These are phyloP conservation scores for Axis porcinus DNA, from an alignment of 2,113 vertebrate genomes.

Conservation along the genomic window DNA sequence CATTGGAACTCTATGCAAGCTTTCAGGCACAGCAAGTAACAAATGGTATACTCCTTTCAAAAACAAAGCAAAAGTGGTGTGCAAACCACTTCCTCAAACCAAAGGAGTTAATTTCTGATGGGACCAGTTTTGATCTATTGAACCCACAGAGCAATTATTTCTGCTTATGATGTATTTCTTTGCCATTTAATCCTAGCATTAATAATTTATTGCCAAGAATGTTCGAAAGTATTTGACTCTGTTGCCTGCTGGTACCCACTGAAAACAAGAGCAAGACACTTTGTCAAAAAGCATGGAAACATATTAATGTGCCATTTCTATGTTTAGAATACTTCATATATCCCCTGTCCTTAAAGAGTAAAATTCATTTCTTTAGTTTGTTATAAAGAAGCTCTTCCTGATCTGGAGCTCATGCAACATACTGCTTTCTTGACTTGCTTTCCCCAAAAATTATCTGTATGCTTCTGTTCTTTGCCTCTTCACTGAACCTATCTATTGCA, in stretches of 20 bases:
- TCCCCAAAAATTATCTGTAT: background rate
- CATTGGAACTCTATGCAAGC: background rate
- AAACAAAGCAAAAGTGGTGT: background rate
- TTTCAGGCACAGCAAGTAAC: background rate
- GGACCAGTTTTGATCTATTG: background rate
- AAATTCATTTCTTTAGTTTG: background rate
- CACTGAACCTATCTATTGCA: background rate
- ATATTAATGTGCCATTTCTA: background rate
- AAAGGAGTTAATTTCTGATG: background rate
- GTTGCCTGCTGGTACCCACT: background rate
- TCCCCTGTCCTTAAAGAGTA: background rate
- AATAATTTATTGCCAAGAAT: background rate
- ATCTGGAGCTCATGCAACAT: background rate
- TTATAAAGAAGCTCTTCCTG: background rate
- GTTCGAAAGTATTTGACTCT: background rate
- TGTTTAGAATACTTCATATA: background rate
- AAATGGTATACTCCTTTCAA: background rate
- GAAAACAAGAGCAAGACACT: background rate
- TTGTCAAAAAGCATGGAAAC: background rate
- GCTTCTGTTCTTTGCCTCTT: background rate
- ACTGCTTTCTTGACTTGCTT: background rate
- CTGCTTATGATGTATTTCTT: background rate
- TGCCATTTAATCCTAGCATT: background rate
- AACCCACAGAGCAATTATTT: background rate
- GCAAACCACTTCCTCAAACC: background rate